phyloP scores from a whole-genome alignment of 2,888 invertebrate genomes.

The Phaonia tiefii region DNA sequence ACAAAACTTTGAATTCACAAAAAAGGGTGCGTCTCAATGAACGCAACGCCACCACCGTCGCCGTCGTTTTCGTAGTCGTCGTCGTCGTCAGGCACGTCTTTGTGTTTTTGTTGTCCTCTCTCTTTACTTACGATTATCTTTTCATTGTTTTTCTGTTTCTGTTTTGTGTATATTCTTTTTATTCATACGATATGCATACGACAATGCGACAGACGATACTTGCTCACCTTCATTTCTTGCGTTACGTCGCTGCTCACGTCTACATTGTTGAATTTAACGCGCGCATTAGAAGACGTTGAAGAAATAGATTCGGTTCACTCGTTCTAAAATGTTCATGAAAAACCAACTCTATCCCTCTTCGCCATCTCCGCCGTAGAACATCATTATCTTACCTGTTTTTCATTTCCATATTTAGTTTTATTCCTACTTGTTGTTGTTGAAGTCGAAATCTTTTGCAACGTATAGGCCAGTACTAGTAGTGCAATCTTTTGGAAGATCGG shows the following conservation, averaged over 20 bases:
- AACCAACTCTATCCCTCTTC: background rate
- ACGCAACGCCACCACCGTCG: slow-evolving; percentile 1
- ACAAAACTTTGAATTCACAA: slow-evolving; percentile 26
- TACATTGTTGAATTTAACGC: slow-evolving; percentile 41
- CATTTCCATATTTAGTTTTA: slow-evolving; percentile 32
- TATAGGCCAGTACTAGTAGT: background rate
- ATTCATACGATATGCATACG: slow-evolving; percentile 18
- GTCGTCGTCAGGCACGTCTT: slow-evolving; percentile 27
- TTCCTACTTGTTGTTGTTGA: slow-evolving; percentile 47
- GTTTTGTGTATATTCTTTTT: slow-evolving; percentile 53
- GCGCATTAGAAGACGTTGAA: slow-evolving; percentile 65
- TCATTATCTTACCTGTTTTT: slow-evolving; percentile 14
- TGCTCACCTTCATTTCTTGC: slow-evolving; percentile 65
- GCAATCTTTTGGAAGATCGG: slow-evolving; percentile 60
- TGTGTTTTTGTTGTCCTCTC: slow-evolving; percentile 20
- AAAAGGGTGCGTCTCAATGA: slow-evolving; percentile 62
- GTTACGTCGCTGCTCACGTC: slow-evolving; percentile 36
- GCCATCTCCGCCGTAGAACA: background rate
- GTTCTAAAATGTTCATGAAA: slow-evolving; percentile 13
- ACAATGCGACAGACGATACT: slow-evolving; percentile 32
- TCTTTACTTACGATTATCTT: slow-evolving; percentile 41
- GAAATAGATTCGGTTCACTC: no score
- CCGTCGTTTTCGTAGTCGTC: background rate
- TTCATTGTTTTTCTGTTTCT: slow-evolving; percentile 18
- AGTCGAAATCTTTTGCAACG: no score